Evolutionary conservation across 2,113 vertebrate genomes (phyloP), one percentile per base, ranked within the genome.

Genomic region (Epinephelus fuscoguttatus): DNA sequence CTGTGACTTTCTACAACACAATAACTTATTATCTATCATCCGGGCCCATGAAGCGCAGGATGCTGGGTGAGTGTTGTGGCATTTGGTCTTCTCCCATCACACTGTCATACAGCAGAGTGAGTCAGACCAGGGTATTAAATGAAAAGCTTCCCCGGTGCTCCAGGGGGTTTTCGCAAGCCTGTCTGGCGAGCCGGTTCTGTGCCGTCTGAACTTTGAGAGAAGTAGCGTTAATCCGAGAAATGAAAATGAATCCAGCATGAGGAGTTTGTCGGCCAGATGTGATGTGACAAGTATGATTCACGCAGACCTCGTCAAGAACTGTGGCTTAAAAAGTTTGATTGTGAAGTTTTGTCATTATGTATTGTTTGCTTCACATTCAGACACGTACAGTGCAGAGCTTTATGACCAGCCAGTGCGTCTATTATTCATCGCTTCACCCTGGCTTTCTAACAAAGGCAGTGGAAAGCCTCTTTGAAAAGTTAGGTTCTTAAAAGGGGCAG

Each of bases 1-100:
- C 84, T 99, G 98, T 94, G 98, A 99, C 94, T 99, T 99, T 95
- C 96, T 99, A 94, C 98, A 99, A 96, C 97, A 99, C 96, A 99
- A 99, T 97, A 99, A 99, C 94, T 97, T 99, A 96, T 97, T 99
- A 96, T 99, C 98, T 81, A 95, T 99, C 95, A 99, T 99, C 82
- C 97, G 98, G 95, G 98, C 98, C 91, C 98, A 99, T 64, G 98
- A 99, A 97, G 98, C 98, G 91, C 98, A 99, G 89, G 98, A 99
- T 59, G 98, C 98, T 88, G 98, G 98, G 98, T 99, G 93, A 97
- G 97, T 94, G 17, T 56, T 45, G 47, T 78, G 83, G 69, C 79
- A 57, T 83, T 86, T 79, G 18, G 52, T 82, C 80, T 73, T 80
- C 80, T 74, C 66, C 68, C 80, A 69, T 84, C 85, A 61, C 75